Evolutionary conservation across 2,797 vertebrate species (phyloP), one percentile per base, ranked within the genome.

Genomic region (Peromyscus attwateri): DNA sequence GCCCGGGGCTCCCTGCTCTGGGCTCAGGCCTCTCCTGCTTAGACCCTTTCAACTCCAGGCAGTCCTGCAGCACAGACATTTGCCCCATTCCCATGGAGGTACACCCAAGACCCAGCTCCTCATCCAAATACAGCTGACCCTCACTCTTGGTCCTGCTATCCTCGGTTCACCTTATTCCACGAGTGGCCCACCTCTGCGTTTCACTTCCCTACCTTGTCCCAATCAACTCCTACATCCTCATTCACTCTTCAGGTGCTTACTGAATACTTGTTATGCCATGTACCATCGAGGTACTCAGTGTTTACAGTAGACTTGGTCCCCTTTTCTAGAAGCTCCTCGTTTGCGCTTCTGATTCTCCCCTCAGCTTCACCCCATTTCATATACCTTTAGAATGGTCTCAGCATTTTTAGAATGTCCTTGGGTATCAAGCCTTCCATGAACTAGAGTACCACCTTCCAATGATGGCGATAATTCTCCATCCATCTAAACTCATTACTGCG

Each of bases 1-100:
- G 85, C 88, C n/a, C 11, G 0, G 34, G 52, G n/a, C 85, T 76
- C 29, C 13, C 37, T n/a, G 29, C 49, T 83, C 46, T 29, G 31
- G 9, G 40, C 43, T 76, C 62, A 29, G 55, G 11, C 49, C 23
- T 82, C 55, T 81, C 37, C 29, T 31, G 34, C 71, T 68, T 46
- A 89, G 85, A 83, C 19, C 68, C 87, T 95, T 87, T 97, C 55
- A 92, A 46, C 75, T 79, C 75, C 27, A 29, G 66, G 68, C 3
- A 19, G 23, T 6, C 40, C 75, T 34, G 14, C 19, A 3, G 21
- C 80, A 60, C 25, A 64, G 93, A 80, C 49, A 57, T 37, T 8
- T 4, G 12, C 46, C 2, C 27, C 1, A 0, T 31, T 43, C 46
- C 19, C 9, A 37, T 0, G 0, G 0, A 71, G 34, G 17, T 40